A percentile compares a stretch with the other conserved stretches of the same genome.
Conservation (phyloP, 1,140 invertebrate genomes). For the Dendroctonus ponderosae region DNA sequence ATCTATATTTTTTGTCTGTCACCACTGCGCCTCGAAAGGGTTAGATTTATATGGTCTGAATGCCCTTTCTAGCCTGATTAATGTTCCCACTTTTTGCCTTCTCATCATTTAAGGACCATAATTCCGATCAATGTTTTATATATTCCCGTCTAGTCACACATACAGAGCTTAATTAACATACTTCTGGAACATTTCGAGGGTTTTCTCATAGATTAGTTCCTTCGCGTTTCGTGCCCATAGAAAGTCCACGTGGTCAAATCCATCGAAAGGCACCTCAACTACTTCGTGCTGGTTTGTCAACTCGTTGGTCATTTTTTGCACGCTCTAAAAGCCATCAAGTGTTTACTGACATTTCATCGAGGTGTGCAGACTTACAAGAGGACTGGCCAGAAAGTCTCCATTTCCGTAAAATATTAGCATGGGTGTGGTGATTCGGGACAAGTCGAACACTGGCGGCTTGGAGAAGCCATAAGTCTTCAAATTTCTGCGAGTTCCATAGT, state of each 20-base stretch:
- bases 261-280: neutral
- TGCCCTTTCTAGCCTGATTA: no score
- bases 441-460: conserved; percentile 59
- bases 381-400: conserved; percentile 47
- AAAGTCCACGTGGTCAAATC: conserved; percentile 11
- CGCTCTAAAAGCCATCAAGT: conserved; percentile 12
- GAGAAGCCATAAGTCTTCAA: conserved; percentile 54
- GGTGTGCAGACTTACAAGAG: neutral
- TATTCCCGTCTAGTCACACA: no score
- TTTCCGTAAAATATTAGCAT: conserved; percentile 64
- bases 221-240: conserved; percentile 10
- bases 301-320: neutral
- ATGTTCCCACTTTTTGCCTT: no score
- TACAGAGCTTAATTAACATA: neutral
- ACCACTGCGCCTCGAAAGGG: no score
- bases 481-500: conserved; percentile 56
- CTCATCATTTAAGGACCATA: no score
- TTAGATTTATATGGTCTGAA: no score
- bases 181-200: neutral
- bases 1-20: no score
- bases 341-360: no score
- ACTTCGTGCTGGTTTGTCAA: neutral
- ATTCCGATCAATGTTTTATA: no score
- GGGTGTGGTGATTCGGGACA: conserved; percentile 62
- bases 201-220: conserved; percentile 2